phyloP scores from a whole-genome alignment of 2,113 vertebrate genomes.

The Stomatorhinus ivindoensis region DNA sequence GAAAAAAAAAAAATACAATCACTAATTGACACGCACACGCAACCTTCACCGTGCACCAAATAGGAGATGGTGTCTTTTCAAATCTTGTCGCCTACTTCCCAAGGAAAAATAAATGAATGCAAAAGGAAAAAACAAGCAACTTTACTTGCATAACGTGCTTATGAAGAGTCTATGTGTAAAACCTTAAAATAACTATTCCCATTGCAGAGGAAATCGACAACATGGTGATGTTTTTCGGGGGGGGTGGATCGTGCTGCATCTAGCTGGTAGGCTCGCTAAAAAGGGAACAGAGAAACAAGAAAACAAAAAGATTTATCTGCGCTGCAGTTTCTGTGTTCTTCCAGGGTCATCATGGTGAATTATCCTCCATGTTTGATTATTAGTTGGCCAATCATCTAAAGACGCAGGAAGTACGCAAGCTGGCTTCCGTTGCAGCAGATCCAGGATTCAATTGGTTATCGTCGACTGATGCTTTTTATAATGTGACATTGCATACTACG shows the following conservation, averaged over 20 bases:
- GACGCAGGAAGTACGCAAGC: neutral
- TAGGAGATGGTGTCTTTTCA: conserved; percentile 22
- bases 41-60: neutral
- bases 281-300: neutral
- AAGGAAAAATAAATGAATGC: conserved; percentile 20
- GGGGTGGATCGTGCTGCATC: conserved; percentile 20
- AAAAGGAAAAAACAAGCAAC: neutral
- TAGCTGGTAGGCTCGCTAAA: neutral
- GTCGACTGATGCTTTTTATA: neutral
- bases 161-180: conserved; percentile 30
- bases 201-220: conserved; percentile 30
- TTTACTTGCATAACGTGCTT: conserved; percentile 29
- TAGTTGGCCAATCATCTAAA: neutral
- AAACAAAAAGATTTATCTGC: neutral
- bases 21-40: neutral
- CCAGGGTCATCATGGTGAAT: neutral
- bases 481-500: neutral
- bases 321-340: neutral
- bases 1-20: neutral
- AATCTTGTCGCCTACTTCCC: conserved; percentile 21
- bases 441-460: neutral
- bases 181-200: conserved; percentile 29
- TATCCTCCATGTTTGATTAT: neutral
- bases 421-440: neutral
- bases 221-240: conserved; percentile 14